These are phyloP conservation scores for Pheosia gnoma DNA, from an alignment of 2,888 invertebrate genomes.

Conservation along the genomic window DNA sequence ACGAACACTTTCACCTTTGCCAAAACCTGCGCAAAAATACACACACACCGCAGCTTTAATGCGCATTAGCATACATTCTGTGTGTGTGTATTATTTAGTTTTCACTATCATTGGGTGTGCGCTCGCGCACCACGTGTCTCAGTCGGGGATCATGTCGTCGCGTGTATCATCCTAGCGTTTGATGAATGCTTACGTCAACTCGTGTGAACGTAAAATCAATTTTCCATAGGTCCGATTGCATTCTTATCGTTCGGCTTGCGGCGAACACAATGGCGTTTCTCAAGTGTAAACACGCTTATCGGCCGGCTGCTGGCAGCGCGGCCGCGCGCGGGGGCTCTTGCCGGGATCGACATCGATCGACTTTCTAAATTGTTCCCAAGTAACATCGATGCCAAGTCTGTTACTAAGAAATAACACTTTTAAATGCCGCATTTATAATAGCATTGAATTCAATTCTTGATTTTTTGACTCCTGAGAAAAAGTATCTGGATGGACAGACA, in stretches of 20 bases:
- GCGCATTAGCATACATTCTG: slow-evolving; percentile 48
- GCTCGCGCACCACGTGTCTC: not conserved
- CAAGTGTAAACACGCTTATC: slow-evolving; percentile 41
- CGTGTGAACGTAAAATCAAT: slow-evolving; percentile 18
- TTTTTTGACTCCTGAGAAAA: no score
- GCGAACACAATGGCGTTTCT: slow-evolving; percentile 32
- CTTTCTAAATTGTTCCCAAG: slow-evolving; percentile 27
- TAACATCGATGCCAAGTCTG: slow-evolving; percentile 9
- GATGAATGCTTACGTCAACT: slow-evolving; percentile 11
- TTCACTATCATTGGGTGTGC: not conserved
- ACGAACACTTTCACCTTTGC: slow-evolving; percentile 78
- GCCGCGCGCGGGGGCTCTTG: slow-evolving; percentile 5
- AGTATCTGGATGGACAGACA: no score
- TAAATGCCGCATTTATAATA: no score
- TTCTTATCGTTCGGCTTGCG: slow-evolving; percentile 31
- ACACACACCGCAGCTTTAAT: slow-evolving; percentile 33
- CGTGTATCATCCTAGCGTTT: slow-evolving; percentile 6
- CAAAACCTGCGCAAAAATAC: slow-evolving; percentile 69
- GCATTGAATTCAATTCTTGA: no score
- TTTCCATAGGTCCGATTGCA: slow-evolving; percentile 22
- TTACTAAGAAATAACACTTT: no score
- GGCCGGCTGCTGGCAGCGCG: slow-evolving; percentile 13
- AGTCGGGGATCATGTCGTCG: not conserved
- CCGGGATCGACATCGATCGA: slow-evolving; percentile 18
- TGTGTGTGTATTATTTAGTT: slow-evolving; percentile 41